Base-by-base conservation (phyloP, 2,888 invertebrate genomes). In the Habroteleia sp. region DNA sequence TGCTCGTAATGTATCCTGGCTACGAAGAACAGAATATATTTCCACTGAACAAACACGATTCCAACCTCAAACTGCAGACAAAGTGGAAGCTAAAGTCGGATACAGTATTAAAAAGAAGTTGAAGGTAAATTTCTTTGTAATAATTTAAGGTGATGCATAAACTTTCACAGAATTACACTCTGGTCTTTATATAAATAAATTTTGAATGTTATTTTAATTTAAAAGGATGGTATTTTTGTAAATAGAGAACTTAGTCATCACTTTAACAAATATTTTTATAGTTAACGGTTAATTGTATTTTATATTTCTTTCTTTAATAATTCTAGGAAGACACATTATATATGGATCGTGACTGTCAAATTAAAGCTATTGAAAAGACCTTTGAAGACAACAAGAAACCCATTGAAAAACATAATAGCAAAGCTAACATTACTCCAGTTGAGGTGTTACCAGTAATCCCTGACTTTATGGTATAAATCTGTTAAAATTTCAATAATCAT, bases 31-130 rank as follows among this genome's bases (percentile, higher is more conserved):
- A 0, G 99, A 99, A 89, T 99, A 99, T 85, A 99, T 99, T 84
- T 98, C 98, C 2, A 98, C 99, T 29, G 99, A 99, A 90, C 98
- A 97, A 88, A 99, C 98, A 11, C 92, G 99, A 76, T 99, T 98
- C 89, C 97, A 98, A 87, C 97, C 98, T 10, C 96, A 96, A 88
- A 95, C 96, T 79, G 94, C 96, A 92, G 98, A 99, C 86, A 97
- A 98, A 91, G 97, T 97, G 86, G 99, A 99, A 91, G 97, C 98
- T 0, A 99, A 98, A 92, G 97, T 99, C 62, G 99, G 99, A 85
- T 99, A 96, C 89, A 98, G 97, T 89, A 96, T 98, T 80, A 98
- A 99, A 89, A 98, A 97, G 89, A 95, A 94, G 85, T 92, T 96
- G 81, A 92, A 91, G 84, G 90, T 90, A 80, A 27, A 33, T 20